Evolutionary conservation across 2,888 invertebrate species (phyloP).

Genomic region (Hirtodrosophila confusa): DNA sequence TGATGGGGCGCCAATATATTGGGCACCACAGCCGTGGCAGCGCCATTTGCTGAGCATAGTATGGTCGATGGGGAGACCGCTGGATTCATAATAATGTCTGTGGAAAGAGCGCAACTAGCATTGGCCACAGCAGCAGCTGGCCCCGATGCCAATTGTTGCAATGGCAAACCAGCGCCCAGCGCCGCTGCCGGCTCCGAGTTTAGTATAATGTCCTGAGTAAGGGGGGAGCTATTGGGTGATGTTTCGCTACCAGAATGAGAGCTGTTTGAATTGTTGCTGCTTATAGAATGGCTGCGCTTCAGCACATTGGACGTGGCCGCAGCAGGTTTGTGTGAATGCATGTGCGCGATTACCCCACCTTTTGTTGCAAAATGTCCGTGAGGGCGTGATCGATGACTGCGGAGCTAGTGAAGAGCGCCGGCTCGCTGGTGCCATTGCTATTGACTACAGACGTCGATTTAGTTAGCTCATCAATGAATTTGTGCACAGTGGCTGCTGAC

Average conservation of each 20-base stretch:
- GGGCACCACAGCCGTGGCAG: slow-evolving; percentile 80
- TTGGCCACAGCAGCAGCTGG: slow-evolving; percentile 40
- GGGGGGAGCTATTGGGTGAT: slow-evolving; percentile 79
- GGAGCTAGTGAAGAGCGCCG: slow-evolving; percentile 64
- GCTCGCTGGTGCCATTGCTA: slow-evolving; percentile 60
- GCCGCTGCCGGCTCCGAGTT: slow-evolving; percentile 83
- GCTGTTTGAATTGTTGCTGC: slow-evolving; percentile 77
- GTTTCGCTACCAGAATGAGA: slow-evolving; percentile 62
- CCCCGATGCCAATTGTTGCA: slow-evolving; percentile 70
- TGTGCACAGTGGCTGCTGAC: slow-evolving; percentile 85
- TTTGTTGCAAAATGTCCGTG: slow-evolving; percentile 77
- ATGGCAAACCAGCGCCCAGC: slow-evolving; percentile 71
- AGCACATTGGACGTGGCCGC: slow-evolving; percentile 64
- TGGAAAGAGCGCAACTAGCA: slow-evolving; percentile 64
- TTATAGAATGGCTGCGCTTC: slow-evolving; percentile 84
- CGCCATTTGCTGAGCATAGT: slow-evolving; percentile 85
- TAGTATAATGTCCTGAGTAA: slow-evolving; percentile 84
- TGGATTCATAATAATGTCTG: slow-evolving; percentile 87
- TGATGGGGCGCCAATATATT: slow-evolving; percentile 82
- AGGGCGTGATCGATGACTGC: slow-evolving; percentile 80
- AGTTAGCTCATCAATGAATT: slow-evolving; percentile 78
- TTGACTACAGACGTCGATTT: slow-evolving; percentile 75
- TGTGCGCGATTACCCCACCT: slow-evolving; percentile 56
- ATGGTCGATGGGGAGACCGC: slow-evolving; percentile 87
- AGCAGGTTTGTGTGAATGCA: slow-evolving; percentile 20